Conservation (phyloP, 2,113 vertebrate species). For the Pavo muticus region DNA sequence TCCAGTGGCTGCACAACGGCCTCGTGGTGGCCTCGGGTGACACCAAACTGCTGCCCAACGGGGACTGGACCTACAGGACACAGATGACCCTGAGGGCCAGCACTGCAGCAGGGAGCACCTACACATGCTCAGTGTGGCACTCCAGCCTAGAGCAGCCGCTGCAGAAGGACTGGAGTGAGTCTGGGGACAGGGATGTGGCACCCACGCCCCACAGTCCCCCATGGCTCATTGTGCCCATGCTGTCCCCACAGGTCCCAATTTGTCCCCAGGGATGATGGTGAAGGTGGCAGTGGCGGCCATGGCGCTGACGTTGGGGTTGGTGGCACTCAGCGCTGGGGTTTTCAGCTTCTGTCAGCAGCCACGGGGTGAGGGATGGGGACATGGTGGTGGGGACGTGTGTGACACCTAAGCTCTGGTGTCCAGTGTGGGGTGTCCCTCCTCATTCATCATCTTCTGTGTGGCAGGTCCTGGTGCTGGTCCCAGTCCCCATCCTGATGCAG, state of each 20-base stretch:
- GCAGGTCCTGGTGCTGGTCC: not conserved
- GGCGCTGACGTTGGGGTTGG: not conserved
- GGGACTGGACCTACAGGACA: slow-evolving; percentile 76
- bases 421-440: not conserved
- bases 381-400: not conserved
- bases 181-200: fast-evolving
- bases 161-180: slow-evolving; percentile 76
- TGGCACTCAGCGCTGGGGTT: not conserved
- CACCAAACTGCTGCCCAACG: slow-evolving; percentile 23
- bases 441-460: no score
- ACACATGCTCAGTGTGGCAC: slow-evolving; percentile 75
- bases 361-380: not conserved
- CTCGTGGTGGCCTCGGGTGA: not conserved
- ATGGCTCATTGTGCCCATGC: not conserved
- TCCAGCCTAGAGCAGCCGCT: not conserved
- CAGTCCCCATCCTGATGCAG: not conserved
- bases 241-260: not conserved
- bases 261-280: not conserved
- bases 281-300: not conserved
- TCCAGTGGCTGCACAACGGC: slow-evolving; percentile 68
- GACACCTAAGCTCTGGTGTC: not conserved
- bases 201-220: fast-evolving
- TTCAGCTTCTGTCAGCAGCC: not conserved
- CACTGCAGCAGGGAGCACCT: slow-evolving; percentile 26
- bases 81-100: slow-evolving; percentile 45